Base-by-base conservation (phyloP, 2,888 invertebrate species). In the Catocala nupta region DNA sequence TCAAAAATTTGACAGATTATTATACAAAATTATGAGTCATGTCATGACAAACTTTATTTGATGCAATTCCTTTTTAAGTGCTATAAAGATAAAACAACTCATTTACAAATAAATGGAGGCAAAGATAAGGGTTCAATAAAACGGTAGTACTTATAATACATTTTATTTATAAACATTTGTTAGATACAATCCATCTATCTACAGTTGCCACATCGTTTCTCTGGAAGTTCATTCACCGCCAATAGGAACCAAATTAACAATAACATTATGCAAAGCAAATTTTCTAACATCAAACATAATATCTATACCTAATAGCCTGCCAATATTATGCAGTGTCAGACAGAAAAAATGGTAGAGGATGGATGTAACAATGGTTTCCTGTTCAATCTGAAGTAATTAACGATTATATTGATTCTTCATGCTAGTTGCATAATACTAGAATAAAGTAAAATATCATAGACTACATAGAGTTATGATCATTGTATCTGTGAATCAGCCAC, bases 131-230 rank as follows among this genome's bases (percentile, higher is more conserved):
- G 49, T 53, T 59, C 6, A 59, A 25, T 59, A 73, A 76, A 71
- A 67, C 43, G 57, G 12, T 43, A 50, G 70, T 66, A 66, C 82
- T 86, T 86, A 87, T 70, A 80, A 81, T 84, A 88, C 64, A 85
- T 65, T 90, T 87, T 88, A 88, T 88, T 89, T 83, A 83, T 83
- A 87, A 77, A 75, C 63, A 67, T 72, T 77, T 69, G 55, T 73
- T 77, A 69, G 68, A 85, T 85, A 81, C 81, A 83, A 77, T 82
- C 79, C 76, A 73, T 77, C 78, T 89, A 90, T 82, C 86, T 90
- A 89, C 84, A 86, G 76, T 91, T 89, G 89, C 87, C 90, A 90
- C 90, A 84, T 81, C 60, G 74, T 90, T 89, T 68, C 83, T 77
- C 81, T 85, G 87, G 88, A 89, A 91, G 88, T 84, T 77, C 78